These are phyloP conservation scores for Actinia equina DNA, from an alignment of 64 coral and sea anemone species.

Conservation along the genomic window DNA sequence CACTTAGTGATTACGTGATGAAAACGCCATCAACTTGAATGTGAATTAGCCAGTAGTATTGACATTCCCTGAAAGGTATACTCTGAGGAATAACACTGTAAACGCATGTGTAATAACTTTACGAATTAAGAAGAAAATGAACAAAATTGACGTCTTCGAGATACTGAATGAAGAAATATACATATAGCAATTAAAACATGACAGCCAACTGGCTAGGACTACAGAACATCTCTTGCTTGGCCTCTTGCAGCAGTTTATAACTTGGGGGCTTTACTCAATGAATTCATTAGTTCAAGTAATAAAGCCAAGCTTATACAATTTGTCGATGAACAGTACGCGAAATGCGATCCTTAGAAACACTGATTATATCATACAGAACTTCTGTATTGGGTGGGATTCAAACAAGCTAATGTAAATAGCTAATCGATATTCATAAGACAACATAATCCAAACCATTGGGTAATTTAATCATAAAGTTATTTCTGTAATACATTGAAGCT, in stretches of 20 bases:
- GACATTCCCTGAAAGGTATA: neutral
- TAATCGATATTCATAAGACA: neutral
- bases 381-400: neutral
- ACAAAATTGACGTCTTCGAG: neutral
- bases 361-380: neutral
- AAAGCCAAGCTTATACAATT: neutral
- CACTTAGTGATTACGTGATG: slow-evolving; percentile 94
- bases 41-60: neutral
- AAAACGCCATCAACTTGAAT: slow-evolving; percentile 84
- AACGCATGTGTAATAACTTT: neutral
- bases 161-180: neutral
- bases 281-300: neutral
- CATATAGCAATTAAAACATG: too few relatives aligned
- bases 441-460: neutral
- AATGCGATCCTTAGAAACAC: neutral
- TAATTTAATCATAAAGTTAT: neutral
- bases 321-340: neutral
- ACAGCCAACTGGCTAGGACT: neutral
- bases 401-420: neutral
- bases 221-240: too few relatives aligned
- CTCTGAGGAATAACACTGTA: neutral
- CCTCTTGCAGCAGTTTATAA: neutral
- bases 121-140: neutral
- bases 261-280: neutral
- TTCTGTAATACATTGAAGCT: too few relatives aligned